Conservation (phyloP, 2,797 vertebrate genomes). For the Hippopotamyrus pictus region DNA sequence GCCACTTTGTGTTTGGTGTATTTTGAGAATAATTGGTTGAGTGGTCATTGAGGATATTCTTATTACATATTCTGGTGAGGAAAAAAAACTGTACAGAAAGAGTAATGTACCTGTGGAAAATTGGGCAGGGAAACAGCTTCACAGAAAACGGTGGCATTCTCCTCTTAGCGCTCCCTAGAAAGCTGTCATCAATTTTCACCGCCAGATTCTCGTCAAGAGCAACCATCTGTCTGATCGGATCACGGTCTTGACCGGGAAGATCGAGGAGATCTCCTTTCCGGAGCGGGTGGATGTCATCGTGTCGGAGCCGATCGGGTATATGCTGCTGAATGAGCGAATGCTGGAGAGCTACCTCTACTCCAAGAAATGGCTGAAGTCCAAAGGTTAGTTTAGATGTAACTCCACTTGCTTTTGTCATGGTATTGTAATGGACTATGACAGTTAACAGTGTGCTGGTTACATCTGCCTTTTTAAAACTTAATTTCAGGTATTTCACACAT, state of each 20-base stretch:
- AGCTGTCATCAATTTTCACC: neutral
- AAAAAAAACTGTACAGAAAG: neutral
- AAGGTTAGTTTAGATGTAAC: constrained; percentile 47
- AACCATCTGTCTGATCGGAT: constrained; percentile 68
- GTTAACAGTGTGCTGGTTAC: too few species aligned
- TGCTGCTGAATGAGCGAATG: constrained; percentile 69
- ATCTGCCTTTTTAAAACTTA: neutral
- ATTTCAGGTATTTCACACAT: neutral
- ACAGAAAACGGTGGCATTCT: neutral
- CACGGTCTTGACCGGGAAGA: constrained; percentile 59
- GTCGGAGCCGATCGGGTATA: constrained; percentile 70
- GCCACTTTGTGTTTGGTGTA: neutral
- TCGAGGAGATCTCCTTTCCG: constrained; percentile 63
- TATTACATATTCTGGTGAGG: neutral
- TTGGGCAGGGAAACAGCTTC: neutral
- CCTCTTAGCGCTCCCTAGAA: neutral
- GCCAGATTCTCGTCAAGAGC: constrained; percentile 63
- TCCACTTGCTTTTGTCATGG: neutral
- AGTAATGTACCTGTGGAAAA: neutral
- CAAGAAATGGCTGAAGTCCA: constrained; percentile 70
- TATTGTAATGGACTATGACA: neutral
- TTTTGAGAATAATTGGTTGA: neutral
- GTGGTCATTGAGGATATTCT: neutral
- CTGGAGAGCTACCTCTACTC: constrained; percentile 69
- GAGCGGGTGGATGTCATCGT: constrained; percentile 67